Evolutionary conservation across 1,140 invertebrate species (phyloP).

Genomic region (Trichonephila clavipes): DNA sequence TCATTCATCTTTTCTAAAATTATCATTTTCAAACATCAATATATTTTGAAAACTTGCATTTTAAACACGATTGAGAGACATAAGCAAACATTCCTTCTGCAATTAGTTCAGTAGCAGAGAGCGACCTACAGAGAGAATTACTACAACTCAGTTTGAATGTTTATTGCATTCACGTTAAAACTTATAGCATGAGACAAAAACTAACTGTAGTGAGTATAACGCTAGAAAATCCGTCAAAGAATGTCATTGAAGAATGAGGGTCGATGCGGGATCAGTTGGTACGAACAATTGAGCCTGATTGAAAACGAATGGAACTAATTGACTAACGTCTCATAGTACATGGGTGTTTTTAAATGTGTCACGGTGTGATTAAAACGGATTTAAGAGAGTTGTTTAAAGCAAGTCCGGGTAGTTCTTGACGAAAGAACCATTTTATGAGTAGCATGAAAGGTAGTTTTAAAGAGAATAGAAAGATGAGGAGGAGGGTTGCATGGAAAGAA

Average conservation of each 20-base stretch:
- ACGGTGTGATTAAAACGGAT: slow-evolving; percentile 50
- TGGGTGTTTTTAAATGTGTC: slow-evolving; percentile 33
- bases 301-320: not conserved
- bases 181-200: not conserved
- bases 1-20: too few species aligned
- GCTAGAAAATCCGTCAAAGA: not conserved
- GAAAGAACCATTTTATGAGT: not conserved
- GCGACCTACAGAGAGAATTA: not conserved
- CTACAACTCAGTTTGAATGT: not conserved
- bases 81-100: not conserved
- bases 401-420: not conserved
- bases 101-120: not conserved
- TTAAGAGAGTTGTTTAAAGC: slow-evolving; percentile 40
- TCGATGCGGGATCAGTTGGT: not conserved
- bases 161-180: not conserved
- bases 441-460: not conserved
- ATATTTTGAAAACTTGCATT: not conserved
- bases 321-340: not conserved
- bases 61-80: not conserved
- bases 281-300: slow-evolving; percentile 25
- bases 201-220: not conserved
- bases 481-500: too few species aligned
- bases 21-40: not conserved
- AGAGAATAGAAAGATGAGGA: not conserved
- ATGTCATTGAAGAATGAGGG: not conserved